Conservation (phyloP, 2,113 vertebrate genomes). For the Murina feae region DNA sequence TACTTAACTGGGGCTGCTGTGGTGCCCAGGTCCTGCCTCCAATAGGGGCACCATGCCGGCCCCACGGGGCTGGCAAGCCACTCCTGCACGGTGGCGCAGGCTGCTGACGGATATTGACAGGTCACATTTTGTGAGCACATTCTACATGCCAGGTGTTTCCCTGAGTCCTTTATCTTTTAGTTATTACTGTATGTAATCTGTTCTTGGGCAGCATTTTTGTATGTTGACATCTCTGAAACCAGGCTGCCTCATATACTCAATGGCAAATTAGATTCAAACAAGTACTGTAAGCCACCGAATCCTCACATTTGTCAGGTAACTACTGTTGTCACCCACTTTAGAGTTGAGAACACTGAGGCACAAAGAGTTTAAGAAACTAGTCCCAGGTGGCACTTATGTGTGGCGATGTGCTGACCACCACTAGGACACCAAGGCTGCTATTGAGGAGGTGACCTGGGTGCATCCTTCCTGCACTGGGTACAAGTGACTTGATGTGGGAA, state of each 20-base stretch:
- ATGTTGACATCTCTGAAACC: not conserved
- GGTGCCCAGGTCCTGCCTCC: not conserved
- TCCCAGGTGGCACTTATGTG: not conserved
- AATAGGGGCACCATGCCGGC: rapidly evolving
- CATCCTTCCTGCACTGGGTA: not conserved
- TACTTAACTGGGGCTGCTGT: not conserved
- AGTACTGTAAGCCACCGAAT: not conserved
- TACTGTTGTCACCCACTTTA: not conserved
- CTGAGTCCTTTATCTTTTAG: not conserved
- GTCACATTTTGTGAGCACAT: not conserved
- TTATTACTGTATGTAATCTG: not conserved
- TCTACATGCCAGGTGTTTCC: not conserved
- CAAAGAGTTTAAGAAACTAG: not conserved
- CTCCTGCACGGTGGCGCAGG: no score
- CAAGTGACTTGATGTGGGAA: not conserved
- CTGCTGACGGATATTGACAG: not conserved
- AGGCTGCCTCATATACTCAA: not conserved
- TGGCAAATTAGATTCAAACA: not conserved
- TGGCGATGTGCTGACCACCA: not conserved
- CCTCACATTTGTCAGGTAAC: not conserved
- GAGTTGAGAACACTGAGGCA: not conserved
- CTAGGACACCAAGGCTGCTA: not conserved
- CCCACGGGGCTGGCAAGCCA: not conserved
- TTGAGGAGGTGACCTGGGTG: not conserved
- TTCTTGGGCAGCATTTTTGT: not conserved